A percentile compares a stretch with the other conserved stretches of the same genome.
Evolutionary conservation across 2,797 vertebrate species (phyloP).

Genomic region (Poecile montanus): DNA sequence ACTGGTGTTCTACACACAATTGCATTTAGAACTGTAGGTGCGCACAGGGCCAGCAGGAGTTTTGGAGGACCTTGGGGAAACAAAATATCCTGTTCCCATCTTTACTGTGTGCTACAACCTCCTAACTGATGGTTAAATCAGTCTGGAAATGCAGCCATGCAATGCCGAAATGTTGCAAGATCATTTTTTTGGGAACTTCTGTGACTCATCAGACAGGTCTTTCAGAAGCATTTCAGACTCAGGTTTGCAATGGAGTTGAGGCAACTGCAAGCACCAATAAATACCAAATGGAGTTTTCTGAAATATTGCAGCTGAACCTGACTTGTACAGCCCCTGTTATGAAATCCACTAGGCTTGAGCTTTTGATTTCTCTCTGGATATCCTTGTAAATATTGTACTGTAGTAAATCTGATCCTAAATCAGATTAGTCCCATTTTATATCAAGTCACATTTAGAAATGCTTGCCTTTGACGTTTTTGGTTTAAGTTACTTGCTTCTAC

Average conservation of each 20-base stretch:
- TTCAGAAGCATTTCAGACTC: neutral
- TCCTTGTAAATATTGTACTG: neutral
- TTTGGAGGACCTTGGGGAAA: neutral
- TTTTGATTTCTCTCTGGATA: neutral
- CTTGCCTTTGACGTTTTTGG: neutral
- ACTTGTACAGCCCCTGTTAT: neutral
- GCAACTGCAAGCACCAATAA: neutral
- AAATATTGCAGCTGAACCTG: neutral
- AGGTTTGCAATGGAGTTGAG: neutral
- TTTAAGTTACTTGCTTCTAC: neutral
- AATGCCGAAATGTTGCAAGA: neutral
- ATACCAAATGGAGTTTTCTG: neutral
- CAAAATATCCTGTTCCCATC: neutral
- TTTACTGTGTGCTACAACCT: neutral
- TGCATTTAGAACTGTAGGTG: neutral
- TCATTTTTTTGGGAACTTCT: neutral
- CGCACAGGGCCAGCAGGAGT: neutral
- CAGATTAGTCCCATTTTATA: neutral
- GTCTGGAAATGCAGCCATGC: neutral
- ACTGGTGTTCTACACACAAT: neutral
- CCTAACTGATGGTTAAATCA: neutral
- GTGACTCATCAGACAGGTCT: neutral
- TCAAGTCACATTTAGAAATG: neutral
- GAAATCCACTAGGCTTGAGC: neutral
- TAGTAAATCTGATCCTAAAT: neutral